A percentile compares a stretch with the other conserved stretches of the same genome.
Evolutionary conservation across 1,140 invertebrate genomes (phyloP).

Genomic region (Pogonomyrmex barbatus): DNA sequence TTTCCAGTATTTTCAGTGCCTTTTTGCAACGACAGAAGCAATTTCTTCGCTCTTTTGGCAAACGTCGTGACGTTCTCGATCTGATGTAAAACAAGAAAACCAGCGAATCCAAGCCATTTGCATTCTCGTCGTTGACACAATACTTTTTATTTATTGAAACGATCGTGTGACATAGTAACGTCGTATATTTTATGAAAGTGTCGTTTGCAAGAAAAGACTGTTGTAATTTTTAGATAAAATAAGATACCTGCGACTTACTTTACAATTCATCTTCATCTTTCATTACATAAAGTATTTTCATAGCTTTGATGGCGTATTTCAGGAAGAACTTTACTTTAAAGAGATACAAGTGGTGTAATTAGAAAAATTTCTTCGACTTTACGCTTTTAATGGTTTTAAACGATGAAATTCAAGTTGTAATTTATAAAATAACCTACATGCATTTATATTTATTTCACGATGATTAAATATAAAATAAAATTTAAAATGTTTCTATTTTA

Average conservation of each 20-base stretch:
- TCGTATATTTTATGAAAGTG: slow-evolving; percentile 15
- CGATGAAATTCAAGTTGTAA: neutral
- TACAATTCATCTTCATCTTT: neutral
- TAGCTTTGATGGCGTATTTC: neutral
- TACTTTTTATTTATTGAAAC: slow-evolving; percentile 50
- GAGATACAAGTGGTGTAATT: neutral
- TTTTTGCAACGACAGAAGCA: slow-evolving; percentile 26
- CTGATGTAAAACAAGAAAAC: slow-evolving; percentile 40
- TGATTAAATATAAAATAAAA: neutral
- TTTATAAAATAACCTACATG: neutral
- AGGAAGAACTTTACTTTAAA: neutral
- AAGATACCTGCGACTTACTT: neutral
- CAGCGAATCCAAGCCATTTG: slow-evolving; percentile 28
- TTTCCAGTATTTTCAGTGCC: neutral
- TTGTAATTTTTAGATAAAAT: slow-evolving; percentile 18
- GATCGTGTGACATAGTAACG: neutral
- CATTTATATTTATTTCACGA: neutral
- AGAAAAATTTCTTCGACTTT: neutral
- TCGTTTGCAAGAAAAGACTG: neutral
- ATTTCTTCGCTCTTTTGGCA: slow-evolving; percentile 38
- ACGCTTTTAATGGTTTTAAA: neutral
- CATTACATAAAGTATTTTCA: neutral
- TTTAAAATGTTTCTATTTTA: neutral
- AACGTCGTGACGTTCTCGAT: neutral
- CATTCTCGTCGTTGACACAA: neutral